Percentiles rank a stretch among this genome's conserved stretches.
phyloP scores from a whole-genome alignment of 2,797 vertebrate genomes.

The Gadopsis bispinosus region DNA sequence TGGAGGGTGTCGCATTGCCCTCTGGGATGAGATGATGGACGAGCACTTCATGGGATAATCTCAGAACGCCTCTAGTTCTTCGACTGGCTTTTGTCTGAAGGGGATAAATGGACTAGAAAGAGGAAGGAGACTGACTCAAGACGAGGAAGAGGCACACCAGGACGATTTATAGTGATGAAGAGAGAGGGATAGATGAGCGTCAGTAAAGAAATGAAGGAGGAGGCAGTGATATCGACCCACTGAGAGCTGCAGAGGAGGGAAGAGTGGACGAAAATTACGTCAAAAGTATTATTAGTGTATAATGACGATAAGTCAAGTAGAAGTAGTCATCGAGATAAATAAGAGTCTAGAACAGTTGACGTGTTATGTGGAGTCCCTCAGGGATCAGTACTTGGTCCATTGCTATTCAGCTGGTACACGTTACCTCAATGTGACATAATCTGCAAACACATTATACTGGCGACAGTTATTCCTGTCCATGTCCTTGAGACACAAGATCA shows the following conservation, averaged over 20 bases:
- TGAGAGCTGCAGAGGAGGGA: background rate
- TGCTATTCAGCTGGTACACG: background rate
- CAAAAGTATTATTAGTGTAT: background rate
- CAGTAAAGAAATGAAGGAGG: conserved; percentile 7
- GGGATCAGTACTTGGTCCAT: conserved; percentile 14
- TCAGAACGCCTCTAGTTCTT: background rate
- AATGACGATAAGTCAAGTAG: background rate
- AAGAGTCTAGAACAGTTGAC: background rate
- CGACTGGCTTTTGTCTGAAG: conserved; percentile 28
- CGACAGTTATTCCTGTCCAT: background rate
- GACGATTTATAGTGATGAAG: conserved; percentile 51
- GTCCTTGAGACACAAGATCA: background rate
- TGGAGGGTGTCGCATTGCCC: conserved; percentile 34
- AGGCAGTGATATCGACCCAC: conserved; percentile 12
- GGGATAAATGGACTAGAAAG: conserved; percentile 33
- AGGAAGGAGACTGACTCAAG: background rate
- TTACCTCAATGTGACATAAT: background rate
- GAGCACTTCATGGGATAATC: conserved; percentile 26
- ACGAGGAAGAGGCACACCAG: background rate
- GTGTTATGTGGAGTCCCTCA: conserved; percentile 9
- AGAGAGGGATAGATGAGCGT: background rate
- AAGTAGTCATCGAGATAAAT: background rate
- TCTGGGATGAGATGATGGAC: conserved; percentile 63
- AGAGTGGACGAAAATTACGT: conserved; percentile 1
- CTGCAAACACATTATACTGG: background rate